Evolutionary conservation across 2,797 vertebrate genomes (phyloP).

Genomic region (Trachops cirrhosus): DNA sequence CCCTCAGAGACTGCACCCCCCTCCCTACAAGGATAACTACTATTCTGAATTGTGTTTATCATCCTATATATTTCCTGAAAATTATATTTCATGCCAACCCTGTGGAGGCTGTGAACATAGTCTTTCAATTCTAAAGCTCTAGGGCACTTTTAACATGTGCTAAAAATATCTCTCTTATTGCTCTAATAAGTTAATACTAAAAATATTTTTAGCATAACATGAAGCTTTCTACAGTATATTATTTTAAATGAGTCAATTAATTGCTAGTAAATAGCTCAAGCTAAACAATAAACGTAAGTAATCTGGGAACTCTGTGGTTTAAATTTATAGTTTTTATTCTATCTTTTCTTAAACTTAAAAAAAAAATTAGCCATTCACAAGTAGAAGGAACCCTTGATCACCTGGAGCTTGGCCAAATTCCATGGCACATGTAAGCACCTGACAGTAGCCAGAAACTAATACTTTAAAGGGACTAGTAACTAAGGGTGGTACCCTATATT

Average conservation of each 20-base stretch:
- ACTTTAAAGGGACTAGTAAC: slow-evolving; percentile 41
- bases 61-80: neutral
- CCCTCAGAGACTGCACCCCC: neutral
- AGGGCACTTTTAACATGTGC: slow-evolving; percentile 61
- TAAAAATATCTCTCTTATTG: slow-evolving; percentile 68
- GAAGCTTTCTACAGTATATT: slow-evolving; percentile 56
- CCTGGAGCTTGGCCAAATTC: slow-evolving; percentile 36
- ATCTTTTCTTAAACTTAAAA: slow-evolving; percentile 27
- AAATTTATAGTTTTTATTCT: slow-evolving; percentile 60
- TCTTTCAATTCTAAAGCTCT: slow-evolving; percentile 53
- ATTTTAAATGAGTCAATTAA: slow-evolving; percentile 71
- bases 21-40: neutral
- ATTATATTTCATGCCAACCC: slow-evolving; percentile 39
- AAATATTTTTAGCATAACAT: slow-evolving; percentile 68
- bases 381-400: slow-evolving; percentile 39
- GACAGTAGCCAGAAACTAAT: slow-evolving; percentile 43
- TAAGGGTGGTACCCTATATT: neutral
- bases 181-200: slow-evolving; percentile 67
- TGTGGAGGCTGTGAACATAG: slow-evolving; percentile 15
- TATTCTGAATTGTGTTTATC: slow-evolving; percentile 40
- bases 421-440: neutral
- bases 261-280: slow-evolving; percentile 69
- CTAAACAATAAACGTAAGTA: slow-evolving; percentile 60
- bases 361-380: slow-evolving; percentile 46
- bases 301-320: slow-evolving; percentile 50